phyloP scores from a whole-genome alignment of 2,113 vertebrate species.

The Suncus etruscus region DNA sequence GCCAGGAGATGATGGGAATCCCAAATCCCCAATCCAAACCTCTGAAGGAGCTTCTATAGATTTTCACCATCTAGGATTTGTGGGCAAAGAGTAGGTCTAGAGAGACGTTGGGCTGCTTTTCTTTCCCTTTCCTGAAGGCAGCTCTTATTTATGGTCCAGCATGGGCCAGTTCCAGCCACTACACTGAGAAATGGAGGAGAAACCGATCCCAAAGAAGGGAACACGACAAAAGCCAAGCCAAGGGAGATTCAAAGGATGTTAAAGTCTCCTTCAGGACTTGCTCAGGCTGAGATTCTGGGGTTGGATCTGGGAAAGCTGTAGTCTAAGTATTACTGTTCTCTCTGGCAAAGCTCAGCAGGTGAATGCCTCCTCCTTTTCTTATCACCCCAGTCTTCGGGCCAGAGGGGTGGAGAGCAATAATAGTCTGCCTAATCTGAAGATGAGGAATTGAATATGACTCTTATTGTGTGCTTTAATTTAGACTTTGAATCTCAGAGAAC shows the following conservation, averaged over 20 bases:
- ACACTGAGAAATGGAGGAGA: neutral
- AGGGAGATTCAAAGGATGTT: neutral
- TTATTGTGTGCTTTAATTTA: neutral
- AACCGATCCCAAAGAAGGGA: neutral
- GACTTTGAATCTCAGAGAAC: neutral
- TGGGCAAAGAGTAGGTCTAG: neutral
- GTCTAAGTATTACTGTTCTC: neutral
- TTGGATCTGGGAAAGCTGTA: neutral
- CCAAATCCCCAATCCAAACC: neutral
- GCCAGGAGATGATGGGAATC: neutral
- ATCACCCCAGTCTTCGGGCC: rapidly evolving
- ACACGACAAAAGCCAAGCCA: neutral
- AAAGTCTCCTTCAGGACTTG: neutral
- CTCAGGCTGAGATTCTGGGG: neutral
- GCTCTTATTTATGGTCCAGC: neutral
- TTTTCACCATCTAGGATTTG: neutral
- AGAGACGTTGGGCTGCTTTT: neutral
- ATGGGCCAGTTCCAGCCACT: neutral
- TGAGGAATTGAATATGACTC: neutral
- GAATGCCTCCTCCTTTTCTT: neutral
- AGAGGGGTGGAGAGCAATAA: neutral
- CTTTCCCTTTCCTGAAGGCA: neutral
- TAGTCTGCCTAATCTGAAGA: neutral
- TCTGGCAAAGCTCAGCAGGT: neutral
- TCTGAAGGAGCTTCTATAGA: neutral